Evolutionary conservation across 1,140 invertebrate genomes (phyloP).

Genomic region (Steinernema khuongi): DNA sequence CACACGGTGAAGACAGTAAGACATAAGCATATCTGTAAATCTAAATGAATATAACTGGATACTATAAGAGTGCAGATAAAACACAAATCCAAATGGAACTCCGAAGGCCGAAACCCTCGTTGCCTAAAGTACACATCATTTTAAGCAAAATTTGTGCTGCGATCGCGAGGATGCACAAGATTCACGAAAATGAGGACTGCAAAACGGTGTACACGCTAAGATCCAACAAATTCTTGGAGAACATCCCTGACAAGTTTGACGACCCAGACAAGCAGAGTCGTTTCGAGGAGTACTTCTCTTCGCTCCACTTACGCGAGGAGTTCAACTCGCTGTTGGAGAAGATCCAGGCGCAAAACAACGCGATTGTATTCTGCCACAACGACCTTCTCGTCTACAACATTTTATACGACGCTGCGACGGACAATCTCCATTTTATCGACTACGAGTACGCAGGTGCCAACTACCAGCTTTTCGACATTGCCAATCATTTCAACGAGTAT

Average conservation of each 20-base stretch:
- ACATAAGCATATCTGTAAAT: too few species aligned
- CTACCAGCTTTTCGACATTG: slow-evolving; percentile 92
- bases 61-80: too few species aligned
- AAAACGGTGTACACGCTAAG: slow-evolving; percentile 70
- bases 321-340: background rate
- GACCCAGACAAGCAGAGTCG: slow-evolving; percentile 36
- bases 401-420: slow-evolving; percentile 71
- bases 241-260: slow-evolving; percentile 57
- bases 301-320: slow-evolving; percentile 1
- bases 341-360: slow-evolving; percentile 54
- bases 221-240: slow-evolving; percentile 69
- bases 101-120: too few species aligned
- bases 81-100: too few species aligned
- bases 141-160: slow-evolving; percentile 68
- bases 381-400: slow-evolving; percentile 91
- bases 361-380: slow-evolving; percentile 93
- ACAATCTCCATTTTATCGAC: slow-evolving; percentile 81
- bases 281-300: slow-evolving; percentile 43
- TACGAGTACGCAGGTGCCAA: slow-evolving; percentile 92
- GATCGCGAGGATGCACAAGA: slow-evolving; percentile 73
- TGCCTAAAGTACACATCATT: slow-evolving; percentile 14
- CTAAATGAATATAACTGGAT: too few species aligned
- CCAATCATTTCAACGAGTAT: slow-evolving; percentile 96
- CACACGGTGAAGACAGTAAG: too few species aligned
- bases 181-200: slow-evolving; percentile 56